Conservation (phyloP, 2,888 invertebrate species). For the Phortica okadai region DNA sequence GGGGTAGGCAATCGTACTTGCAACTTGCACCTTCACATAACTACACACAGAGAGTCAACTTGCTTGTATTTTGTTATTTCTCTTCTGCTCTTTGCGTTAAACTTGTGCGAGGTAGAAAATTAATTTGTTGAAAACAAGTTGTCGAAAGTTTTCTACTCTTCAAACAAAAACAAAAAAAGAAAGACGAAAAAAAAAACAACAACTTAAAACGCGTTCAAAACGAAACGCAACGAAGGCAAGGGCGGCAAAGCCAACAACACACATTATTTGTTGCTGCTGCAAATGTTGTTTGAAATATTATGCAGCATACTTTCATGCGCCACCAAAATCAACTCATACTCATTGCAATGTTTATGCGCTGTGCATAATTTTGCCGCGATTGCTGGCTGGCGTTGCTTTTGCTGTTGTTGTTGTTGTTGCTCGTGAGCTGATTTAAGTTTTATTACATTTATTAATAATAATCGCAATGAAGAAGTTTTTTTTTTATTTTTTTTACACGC, state of each 20-base stretch:
- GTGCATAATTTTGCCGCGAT: background rate
- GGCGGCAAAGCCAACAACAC: background rate
- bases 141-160: constrained; percentile 56
- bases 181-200: background rate
- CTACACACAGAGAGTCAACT: background rate
- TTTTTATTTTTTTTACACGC: background rate
- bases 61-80: constrained; percentile 15
- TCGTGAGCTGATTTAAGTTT: constrained; percentile 18
- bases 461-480: background rate
- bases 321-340: constrained; percentile 30
- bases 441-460: constrained; percentile 59
- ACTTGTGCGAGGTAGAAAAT: constrained; percentile 56
- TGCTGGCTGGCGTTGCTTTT: background rate
- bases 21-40: background rate
- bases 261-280: background rate
- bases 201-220: background rate
- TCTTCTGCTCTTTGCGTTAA: background rate
- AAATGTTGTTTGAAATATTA: constrained; percentile 7
- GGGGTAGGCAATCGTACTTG: background rate
- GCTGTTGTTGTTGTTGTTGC: constrained; percentile 24
- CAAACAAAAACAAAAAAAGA: background rate
- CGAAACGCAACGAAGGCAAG: background rate
- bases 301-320: constrained; percentile 40
- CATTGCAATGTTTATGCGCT: constrained; percentile 31
- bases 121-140: constrained; percentile 72